Percentiles rank a stretch among this genome's conserved stretches.
These are phyloP conservation scores for Lepidothrix coronata DNA, from an alignment of 2,113 vertebrate genomes.

Conservation along the genomic window DNA sequence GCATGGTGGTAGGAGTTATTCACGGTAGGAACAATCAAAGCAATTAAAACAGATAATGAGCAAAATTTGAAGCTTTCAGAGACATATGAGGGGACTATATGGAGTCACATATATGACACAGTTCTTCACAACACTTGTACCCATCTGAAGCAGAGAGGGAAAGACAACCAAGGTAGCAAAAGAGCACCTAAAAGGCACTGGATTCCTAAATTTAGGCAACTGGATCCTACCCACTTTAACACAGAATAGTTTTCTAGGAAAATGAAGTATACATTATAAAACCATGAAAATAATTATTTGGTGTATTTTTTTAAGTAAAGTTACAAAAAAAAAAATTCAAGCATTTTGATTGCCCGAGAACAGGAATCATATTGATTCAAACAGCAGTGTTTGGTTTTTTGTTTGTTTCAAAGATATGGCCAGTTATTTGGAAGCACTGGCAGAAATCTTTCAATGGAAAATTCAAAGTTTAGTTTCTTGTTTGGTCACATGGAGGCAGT, in stretches of 20 bases:
- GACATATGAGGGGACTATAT: background rate
- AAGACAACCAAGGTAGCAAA: background rate
- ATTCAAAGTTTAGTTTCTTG: background rate
- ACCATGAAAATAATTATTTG: background rate
- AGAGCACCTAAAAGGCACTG: background rate
- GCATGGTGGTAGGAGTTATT: background rate
- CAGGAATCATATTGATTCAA: background rate
- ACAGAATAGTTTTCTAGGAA: background rate
- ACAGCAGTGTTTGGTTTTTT: background rate
- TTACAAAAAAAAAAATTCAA: background rate
- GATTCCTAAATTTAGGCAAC: background rate
- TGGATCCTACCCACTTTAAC: background rate
- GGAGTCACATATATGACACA: background rate
- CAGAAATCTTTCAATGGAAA: background rate
- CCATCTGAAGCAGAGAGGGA: background rate
- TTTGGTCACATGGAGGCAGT: conserved; percentile 20
- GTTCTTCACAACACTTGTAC: background rate
- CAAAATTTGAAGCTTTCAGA: background rate
- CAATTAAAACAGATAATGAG: background rate
- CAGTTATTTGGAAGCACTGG: background rate
- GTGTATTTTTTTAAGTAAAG: background rate
- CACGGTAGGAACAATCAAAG: background rate
- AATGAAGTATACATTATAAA: background rate
- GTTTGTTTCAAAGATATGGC: background rate
- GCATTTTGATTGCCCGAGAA: background rate